These are phyloP conservation scores for Rhagonycha lutea DNA, from an alignment of 2,888 invertebrate species.

Conservation along the genomic window DNA sequence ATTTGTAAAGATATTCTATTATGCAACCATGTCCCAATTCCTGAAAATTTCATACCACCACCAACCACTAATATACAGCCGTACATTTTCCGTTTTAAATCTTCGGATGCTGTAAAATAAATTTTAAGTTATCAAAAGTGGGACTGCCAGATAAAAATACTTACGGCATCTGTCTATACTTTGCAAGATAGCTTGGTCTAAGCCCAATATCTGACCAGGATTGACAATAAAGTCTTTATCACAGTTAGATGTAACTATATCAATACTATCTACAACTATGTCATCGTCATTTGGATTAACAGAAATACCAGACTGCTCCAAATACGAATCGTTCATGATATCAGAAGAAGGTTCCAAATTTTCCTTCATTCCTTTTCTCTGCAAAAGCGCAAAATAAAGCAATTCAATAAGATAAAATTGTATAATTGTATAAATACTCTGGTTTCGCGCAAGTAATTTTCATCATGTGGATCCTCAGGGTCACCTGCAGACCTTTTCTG, in stretches of 20 bases:
- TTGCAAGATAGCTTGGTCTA: slow-evolving; percentile 89
- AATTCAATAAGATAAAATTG: not conserved
- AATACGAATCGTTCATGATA: slow-evolving; percentile 55
- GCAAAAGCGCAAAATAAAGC: slow-evolving; percentile 19
- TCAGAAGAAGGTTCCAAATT: slow-evolving; percentile 58
- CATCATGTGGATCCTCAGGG: slow-evolving; percentile 92
- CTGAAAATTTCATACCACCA: slow-evolving; percentile 87
- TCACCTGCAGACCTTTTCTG: slow-evolving; percentile 75
- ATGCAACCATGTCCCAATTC: slow-evolving; percentile 85
- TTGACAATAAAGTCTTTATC: slow-evolving; percentile 71
- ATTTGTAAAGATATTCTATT: slow-evolving; percentile 84
- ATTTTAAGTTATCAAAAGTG: not conserved
- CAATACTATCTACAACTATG: slow-evolving; percentile 71
- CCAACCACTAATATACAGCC: slow-evolving; percentile 90
- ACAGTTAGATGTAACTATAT: slow-evolving; percentile 48
- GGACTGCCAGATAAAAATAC: slow-evolving; percentile 39
- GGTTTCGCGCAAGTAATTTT: slow-evolving; percentile 87
- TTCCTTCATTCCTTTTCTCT: slow-evolving; percentile 66
- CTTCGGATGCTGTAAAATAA: slow-evolving; percentile 69
- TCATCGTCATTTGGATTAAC: slow-evolving; percentile 67
- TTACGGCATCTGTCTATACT: slow-evolving; percentile 87
- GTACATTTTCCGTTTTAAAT: slow-evolving; percentile 92
- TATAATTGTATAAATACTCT: slow-evolving; percentile 58
- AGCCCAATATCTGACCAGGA: slow-evolving; percentile 79
- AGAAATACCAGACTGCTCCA: slow-evolving; percentile 57